Base-by-base conservation (phyloP, 2,888 invertebrate species). In the Trypoxylon attenuatum region DNA sequence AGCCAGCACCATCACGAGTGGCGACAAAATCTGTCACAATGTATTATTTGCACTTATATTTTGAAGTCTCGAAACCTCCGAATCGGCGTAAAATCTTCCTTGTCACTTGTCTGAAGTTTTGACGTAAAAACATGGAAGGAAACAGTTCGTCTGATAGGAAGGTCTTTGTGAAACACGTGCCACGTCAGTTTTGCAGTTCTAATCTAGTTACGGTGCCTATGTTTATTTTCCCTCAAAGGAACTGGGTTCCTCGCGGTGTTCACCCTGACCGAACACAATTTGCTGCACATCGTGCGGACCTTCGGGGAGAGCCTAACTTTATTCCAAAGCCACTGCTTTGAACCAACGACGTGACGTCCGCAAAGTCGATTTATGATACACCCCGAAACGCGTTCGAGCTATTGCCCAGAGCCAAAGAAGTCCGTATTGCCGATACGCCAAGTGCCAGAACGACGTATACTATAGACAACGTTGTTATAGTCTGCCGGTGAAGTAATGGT, bases 401-500 rank as follows among this genome's bases (percentile, higher is more conserved):
- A 16, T 6, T 21, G 2, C 8, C 6, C 10, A n/a, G n/a, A n/a
- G n/a, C 5, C 5, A 39, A 25, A 19, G 46, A 52, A 57, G 49
- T 45, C 19, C 45, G 47, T 57, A 53, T 58, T 43, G 39, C 41
- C 43, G 47, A 51, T 18, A 21, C 25, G 10, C 42, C 45, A 55
- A 38, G 57, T 47, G 19, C 23, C 21, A 13, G 50, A 18, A 58
- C n/a, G n/a, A n/a, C n/a, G n/a, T n/a, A 21, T 51, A 67, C 27
- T 29, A 42, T 29, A 19, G 39, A 29, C 63, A 43, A 39, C 47
- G 27, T 49, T 45, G 29, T 59, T 49, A 49, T 25, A 49, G 50
- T 29, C 52, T 27, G 13, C n/a, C 53, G 13, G 10, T 21, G 2
- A 39, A 54, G 56, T 71, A 66, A 73, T 56, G 60, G 63, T 22